Evolutionary conservation across 2,113 vertebrate species (phyloP).

Genomic region (Rousettus leschenaultii): DNA sequence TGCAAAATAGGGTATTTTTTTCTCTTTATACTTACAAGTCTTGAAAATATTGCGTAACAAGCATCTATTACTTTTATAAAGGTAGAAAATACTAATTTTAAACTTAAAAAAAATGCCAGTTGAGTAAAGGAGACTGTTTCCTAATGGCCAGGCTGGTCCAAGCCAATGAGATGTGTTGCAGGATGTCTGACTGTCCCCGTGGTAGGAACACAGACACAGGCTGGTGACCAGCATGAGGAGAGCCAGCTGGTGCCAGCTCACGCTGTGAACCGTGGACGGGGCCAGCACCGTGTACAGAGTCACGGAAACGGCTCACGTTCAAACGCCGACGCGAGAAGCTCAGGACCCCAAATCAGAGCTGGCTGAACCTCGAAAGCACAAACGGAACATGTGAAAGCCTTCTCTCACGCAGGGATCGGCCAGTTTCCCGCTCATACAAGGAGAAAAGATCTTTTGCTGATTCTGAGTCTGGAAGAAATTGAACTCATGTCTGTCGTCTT

Average conservation of each 20-base stretch:
- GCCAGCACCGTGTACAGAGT: neutral
- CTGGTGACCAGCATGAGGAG: neutral
- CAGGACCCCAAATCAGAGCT: neutral
- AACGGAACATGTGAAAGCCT: slow-evolving; percentile 11
- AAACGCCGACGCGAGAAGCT: neutral
- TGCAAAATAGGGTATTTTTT: neutral
- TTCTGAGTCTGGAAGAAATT: slow-evolving; percentile 1
- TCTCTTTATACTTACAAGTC: neutral
- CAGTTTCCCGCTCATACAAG: neutral
- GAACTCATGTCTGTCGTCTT: neutral
- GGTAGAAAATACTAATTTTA: neutral
- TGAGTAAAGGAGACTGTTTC: too few relatives aligned
- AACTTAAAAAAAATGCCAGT: neutral
- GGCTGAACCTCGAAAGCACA: neutral
- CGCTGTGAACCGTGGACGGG: neutral
- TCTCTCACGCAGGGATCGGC: neutral
- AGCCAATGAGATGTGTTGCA: too few relatives aligned
- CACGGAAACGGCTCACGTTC: neutral
- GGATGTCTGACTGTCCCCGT: neutral
- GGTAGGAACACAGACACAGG: neutral
- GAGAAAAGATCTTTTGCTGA: neutral
- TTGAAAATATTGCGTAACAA: neutral
- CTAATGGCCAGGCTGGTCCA: too few relatives aligned
- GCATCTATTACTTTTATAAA: neutral
- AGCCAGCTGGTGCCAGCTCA: too few relatives aligned